phyloP scores from a whole-genome alignment of 2,113 vertebrate genomes.

The Scomber japonicus region DNA sequence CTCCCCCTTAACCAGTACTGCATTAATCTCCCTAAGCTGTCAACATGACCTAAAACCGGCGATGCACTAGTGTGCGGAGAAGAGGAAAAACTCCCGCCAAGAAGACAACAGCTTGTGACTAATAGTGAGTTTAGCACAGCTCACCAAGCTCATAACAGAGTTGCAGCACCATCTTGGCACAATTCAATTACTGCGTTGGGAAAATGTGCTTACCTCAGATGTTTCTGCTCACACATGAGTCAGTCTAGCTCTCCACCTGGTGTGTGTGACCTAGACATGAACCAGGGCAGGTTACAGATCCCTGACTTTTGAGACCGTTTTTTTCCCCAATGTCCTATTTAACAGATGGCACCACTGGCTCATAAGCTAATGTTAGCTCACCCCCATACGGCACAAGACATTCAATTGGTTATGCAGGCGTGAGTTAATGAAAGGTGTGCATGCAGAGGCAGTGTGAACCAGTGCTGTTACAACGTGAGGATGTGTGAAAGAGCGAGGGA shows the following conservation, averaged over 20 bases:
- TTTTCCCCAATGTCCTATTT: constrained; percentile 22
- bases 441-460: constrained; percentile 21
- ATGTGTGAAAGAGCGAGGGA: constrained; percentile 34
- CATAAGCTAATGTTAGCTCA: constrained; percentile 21
- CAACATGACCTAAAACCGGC: constrained; percentile 71
- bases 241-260: constrained; percentile 12
- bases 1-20: constrained; percentile 45
- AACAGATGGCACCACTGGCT: constrained; percentile 34
- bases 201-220: constrained; percentile 57
- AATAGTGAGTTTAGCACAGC: constrained; percentile 53
- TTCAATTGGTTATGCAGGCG: constrained; percentile 45
- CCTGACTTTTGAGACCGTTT: background rate
- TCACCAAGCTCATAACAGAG: constrained; percentile 58
- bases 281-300: constrained; percentile 7
- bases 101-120: constrained; percentile 54
- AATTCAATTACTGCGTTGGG: constrained; percentile 45
- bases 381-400: background rate
- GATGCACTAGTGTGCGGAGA: constrained; percentile 52
- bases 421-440: constrained; percentile 43
- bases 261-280: constrained; percentile 36
- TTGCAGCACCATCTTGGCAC: constrained; percentile 49
- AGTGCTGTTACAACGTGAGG: constrained; percentile 21
- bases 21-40: constrained; percentile 76
- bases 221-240: constrained; percentile 48
- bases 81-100: constrained; percentile 48